phyloP scores from a whole-genome alignment of 2,888 invertebrate species.

The Trilocha varians region DNA sequence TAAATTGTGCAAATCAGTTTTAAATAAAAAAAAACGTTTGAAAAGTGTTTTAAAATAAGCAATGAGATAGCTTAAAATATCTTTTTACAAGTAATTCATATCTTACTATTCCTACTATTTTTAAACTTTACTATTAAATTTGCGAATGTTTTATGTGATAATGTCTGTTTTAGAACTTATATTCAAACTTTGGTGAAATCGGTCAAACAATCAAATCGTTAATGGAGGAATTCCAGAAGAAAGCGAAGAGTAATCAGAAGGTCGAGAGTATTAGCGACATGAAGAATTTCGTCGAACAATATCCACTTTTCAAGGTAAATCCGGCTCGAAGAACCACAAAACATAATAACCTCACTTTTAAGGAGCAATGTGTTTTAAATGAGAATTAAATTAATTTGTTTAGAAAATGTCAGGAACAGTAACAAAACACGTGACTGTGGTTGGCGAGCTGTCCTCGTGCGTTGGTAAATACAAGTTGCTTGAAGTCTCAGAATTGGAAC shows the following conservation, averaged over 20 bases:
- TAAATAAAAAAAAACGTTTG: too few relatives aligned
- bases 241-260: constrained; percentile 96
- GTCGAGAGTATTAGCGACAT: constrained; percentile 99
- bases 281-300: constrained; percentile 98
- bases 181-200: constrained; percentile 98
- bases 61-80: too few relatives aligned
- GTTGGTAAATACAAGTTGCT: constrained; percentile 86
- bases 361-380: background rate
- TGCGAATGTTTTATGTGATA: background rate
- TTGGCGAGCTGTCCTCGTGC: constrained; percentile 92
- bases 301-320: constrained; percentile 93
- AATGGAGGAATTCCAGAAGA: constrained; percentile 98
- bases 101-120: too few relatives aligned
- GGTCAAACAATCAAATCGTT: constrained; percentile 96
- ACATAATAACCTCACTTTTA: too few relatives aligned
- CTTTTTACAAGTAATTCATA: too few relatives aligned
- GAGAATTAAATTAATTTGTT: background rate
- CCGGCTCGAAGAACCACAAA: background rate
- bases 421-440: constrained; percentile 96
- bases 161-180: constrained; percentile 80
- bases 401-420: constrained; percentile 95
- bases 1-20: too few relatives aligned
- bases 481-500: constrained; percentile 94
- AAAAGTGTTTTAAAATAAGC: too few relatives aligned
- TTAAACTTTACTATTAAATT: too few relatives aligned